Base-by-base conservation (phyloP, 2,888 invertebrate species). In the Entomobrya multifasciata region DNA sequence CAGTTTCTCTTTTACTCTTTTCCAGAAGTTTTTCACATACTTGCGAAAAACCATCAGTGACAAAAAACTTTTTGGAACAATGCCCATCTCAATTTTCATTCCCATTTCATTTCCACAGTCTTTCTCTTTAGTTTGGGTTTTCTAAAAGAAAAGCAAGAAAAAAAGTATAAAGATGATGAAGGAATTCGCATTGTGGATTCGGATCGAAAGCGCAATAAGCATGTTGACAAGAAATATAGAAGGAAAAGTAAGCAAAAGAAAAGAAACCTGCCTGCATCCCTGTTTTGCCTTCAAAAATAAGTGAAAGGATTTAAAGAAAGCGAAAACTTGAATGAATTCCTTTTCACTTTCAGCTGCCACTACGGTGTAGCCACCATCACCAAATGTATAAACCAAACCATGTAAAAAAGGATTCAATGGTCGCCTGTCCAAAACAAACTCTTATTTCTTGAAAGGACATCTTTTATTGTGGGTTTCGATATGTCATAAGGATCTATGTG, bases 1-100 rank as follows among this genome's bases (percentile, higher is more conserved):
- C 44, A 44, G 36, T 72, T 41, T 44, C 55, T 15, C 70, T 72
- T 60, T 44, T 41, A 25, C 25, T 36, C 65, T 65, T 27, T 60
- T 47, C 1, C n/a, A 5, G 57, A 20, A 77, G 57, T 84, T 84
- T 36, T 84, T 83, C 83, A 83, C 83, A 76, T 76, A 76, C 83
- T 83, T 84, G 84, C 84, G 47, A 86, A 86, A 36, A 86, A 80
- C 86, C 86, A 86, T 80, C 86, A 81, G 76, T 76, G 80, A 80
- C 74, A 81, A 86, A 76, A 86, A 80, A 76, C 47, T 81, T 81
- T 74, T 86, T 79, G 86, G 86, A 81, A 86, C 86, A 86, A 86
- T 86, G 84, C 84, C 84, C 84, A 84, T 84, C 84, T 77, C 84
- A 84, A 84, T 84, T 84, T 84, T 84, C 84, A 77, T 84, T 84